Evolutionary conservation across 2,113 vertebrate species (phyloP).

Genomic region (Piprites chloris): DNA sequence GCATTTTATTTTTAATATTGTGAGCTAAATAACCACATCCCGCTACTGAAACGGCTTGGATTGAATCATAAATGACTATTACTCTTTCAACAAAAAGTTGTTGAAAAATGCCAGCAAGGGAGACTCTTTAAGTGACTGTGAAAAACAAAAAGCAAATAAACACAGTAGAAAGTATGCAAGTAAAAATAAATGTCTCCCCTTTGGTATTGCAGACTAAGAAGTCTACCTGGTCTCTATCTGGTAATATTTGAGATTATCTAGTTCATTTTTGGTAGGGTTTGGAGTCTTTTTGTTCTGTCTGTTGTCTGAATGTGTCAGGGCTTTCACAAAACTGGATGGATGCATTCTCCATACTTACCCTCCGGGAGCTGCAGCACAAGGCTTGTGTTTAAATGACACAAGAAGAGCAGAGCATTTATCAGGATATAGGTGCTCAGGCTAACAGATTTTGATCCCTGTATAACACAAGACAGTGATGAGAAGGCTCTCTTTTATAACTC

Average conservation of each 20-base stretch:
- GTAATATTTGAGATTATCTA: neutral
- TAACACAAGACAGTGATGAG: neutral
- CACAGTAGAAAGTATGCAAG: neutral
- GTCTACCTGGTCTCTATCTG: neutral
- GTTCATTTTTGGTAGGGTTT: neutral
- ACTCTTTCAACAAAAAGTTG: neutral
- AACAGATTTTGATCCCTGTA: neutral
- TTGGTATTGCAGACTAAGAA: neutral
- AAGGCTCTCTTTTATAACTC: neutral
- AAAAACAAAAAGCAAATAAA: neutral
- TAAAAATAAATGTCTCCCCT: neutral
- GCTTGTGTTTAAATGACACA: neutral
- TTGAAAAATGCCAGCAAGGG: neutral
- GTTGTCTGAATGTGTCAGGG: neutral
- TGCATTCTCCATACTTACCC: neutral
- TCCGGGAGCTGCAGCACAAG: neutral
- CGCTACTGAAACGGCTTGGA: neutral
- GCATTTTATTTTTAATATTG: neutral
- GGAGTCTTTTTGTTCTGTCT: neutral
- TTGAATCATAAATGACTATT: neutral
- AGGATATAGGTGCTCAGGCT: neutral
- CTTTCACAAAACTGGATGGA: neutral
- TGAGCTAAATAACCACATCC: neutral
- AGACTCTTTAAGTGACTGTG: neutral
- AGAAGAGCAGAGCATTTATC: neutral